phyloP scores from a whole-genome alignment of 2,797 vertebrate species.

The Coluber constrictor region DNA sequence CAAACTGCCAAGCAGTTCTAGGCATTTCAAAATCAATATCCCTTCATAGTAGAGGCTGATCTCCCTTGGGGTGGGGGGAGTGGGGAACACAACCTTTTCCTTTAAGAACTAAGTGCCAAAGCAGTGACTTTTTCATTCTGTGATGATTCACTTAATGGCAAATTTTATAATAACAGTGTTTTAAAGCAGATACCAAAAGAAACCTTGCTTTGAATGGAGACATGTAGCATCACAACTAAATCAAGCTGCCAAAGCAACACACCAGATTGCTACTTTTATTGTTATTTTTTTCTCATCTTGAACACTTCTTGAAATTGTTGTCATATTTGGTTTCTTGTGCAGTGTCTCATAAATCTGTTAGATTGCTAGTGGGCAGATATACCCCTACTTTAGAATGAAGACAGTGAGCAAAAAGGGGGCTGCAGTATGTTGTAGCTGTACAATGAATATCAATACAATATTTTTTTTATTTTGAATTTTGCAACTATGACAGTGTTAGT shows the following conservation, averaged over 20 bases:
- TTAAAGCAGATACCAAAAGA: not conserved
- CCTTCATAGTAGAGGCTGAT: slow-evolving; percentile 6
- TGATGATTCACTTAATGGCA: slow-evolving; percentile 12
- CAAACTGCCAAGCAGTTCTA: slow-evolving; percentile 18
- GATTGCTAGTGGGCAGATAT: not conserved
- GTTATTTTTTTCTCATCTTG: not conserved
- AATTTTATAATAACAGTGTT: slow-evolving; percentile 1
- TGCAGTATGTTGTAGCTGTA: slow-evolving; percentile 32
- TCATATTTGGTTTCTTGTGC: not conserved
- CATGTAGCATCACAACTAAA: not conserved
- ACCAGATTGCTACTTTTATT: not conserved
- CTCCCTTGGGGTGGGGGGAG: not conserved
- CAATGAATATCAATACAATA: slow-evolving; percentile 41
- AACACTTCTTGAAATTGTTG: not conserved
- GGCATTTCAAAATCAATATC: slow-evolving; percentile 5
- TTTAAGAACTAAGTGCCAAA: slow-evolving; percentile 15
- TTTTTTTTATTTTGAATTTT: slow-evolving; percentile 32
- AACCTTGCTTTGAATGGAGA: not conserved
- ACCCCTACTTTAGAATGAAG: not conserved
- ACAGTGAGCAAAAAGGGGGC: slow-evolving; percentile 6
- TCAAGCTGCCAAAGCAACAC: not conserved
- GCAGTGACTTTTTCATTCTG: slow-evolving; percentile 15
- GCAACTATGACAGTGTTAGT: slow-evolving; percentile 41
- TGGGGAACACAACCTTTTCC: not conserved
- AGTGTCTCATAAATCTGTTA: slow-evolving; percentile 1